Evolutionary conservation across 2,888 invertebrate genomes (phyloP).

Genomic region (Spodoptera littoralis): DNA sequence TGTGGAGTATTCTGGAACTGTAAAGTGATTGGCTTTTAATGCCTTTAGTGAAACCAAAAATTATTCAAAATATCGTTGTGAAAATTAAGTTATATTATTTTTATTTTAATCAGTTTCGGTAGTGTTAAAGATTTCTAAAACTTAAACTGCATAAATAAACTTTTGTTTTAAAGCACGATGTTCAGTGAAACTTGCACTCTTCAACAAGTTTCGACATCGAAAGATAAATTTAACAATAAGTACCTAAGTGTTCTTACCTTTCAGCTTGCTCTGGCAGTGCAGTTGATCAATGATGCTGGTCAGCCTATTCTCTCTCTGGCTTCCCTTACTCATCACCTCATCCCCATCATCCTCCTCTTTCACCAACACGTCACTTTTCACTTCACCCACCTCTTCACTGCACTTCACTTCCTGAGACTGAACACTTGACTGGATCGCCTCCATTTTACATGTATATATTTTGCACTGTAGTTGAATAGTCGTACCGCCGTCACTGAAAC

Average conservation of each 20-base stretch:
- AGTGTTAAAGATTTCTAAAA: too few species aligned
- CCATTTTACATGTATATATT: constrained; percentile 40
- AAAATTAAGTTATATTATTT: too few species aligned
- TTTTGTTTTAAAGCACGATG: too few species aligned
- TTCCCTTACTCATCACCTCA: constrained; percentile 64
- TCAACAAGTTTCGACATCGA: too few species aligned
- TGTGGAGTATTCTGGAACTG: background rate
- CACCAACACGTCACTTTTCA: constrained; percentile 52
- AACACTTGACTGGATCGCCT: constrained; percentile 48
- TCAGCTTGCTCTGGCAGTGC: constrained; percentile 79
- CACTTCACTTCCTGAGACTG: constrained; percentile 63
- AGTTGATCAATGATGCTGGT: constrained; percentile 86
- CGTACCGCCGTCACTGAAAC: constrained; percentile 22
- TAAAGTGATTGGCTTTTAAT: too few species aligned
- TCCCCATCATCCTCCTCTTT: constrained; percentile 69
- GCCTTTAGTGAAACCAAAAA: too few species aligned
- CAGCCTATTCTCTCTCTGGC: constrained; percentile 78
- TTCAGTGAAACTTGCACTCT: too few species aligned
- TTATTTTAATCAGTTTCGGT: too few species aligned
- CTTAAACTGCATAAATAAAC: too few species aligned
- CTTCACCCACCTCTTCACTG: constrained; percentile 58
- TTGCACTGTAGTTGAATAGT: constrained; percentile 4
- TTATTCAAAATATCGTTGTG: too few species aligned
- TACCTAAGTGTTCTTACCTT: constrained; percentile 67
- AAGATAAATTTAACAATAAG: too few species aligned